Base-by-base conservation (phyloP, 1,140 invertebrate genomes). In the Neotoxoptera formosana region DNA sequence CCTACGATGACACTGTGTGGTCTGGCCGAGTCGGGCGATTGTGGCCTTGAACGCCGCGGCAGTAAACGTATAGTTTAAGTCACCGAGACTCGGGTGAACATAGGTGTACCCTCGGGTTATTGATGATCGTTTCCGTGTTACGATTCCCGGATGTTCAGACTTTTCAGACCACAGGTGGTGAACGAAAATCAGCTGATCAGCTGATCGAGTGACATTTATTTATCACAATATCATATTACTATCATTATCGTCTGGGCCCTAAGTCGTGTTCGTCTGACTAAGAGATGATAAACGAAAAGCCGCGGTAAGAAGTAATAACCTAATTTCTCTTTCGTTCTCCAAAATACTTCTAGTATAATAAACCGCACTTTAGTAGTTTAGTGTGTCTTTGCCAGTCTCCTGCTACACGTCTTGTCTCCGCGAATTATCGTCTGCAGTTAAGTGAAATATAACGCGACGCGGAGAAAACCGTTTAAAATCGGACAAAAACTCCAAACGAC, bases 381-480 rank as follows among this genome's bases (percentile, higher is more conserved):
- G n/a, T 41, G 7, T 56, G 36, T 67, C 67, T 20, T 67, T 90
- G 53, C 6, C 17, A 20, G 56, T 60, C n/a, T 6, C 17, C 17
- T 41, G 41, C 41, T 41, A 4, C 41, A 41, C 4, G 41, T 41
- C 36, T 60, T 60, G 89, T 90, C 89, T 90, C 36, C 25, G 41
- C 56, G 34, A 90, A 90, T 90, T 47, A 90, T 45, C 41, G 17
- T 67, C 56, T 41, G 56, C 7, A 53, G 48, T 47, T 67, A 36
- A 47, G 56, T n/a, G 89, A 90, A 67, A 67, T 67, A 67, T 47
- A 90, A 90, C 60, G 60, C 89, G 89, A 90, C 56, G 30, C 60
- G 45, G 67, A 90, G 56, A 90, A 90, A 90, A 90, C 89, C 89
- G 89, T 90, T 90, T 90, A 67, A 90, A 90, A 90, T 90, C 53